Conservation (phyloP, 53 echinoderm and acorn worm genomes). For the Astropecten irregularis region DNA sequence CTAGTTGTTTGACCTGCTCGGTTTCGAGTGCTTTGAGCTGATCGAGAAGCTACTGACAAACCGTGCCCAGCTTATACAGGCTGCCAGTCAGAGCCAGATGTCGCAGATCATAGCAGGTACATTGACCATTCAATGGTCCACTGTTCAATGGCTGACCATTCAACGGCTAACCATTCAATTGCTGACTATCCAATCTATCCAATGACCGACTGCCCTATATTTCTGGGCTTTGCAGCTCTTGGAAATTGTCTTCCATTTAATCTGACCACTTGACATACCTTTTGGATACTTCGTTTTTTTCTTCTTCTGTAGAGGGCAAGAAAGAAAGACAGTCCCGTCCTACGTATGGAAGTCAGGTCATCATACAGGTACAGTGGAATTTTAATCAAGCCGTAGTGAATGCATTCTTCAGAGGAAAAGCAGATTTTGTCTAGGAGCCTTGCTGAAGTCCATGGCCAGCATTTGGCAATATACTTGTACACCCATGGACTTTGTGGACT, state of each 20-base stretch:
- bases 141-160: background rate
- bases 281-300: too few species aligned
- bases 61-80: constrained; percentile 60
- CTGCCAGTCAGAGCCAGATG: constrained; percentile 72
- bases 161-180: too few species aligned
- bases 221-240: too few species aligned
- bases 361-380: constrained; percentile 69
- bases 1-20: constrained; percentile 94
- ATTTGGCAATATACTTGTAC: too few species aligned
- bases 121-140: too few species aligned
- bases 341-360: constrained; percentile 83
- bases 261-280: too few species aligned
- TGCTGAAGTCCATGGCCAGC: too few species aligned
- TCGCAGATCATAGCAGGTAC: constrained; percentile 49
- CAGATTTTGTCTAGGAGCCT: too few species aligned
- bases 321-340: constrained; percentile 49
- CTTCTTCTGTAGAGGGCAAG: constrained; percentile 40
- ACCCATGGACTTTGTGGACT: too few species aligned
- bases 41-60: constrained; percentile 79
- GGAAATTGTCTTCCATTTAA: too few species aligned
- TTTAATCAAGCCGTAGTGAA: background rate
- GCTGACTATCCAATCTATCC: background rate
- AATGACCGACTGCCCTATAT: too few species aligned
- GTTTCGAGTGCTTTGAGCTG: constrained; percentile 98
- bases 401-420: too few species aligned